Base-by-base conservation (phyloP, 2,797 vertebrate genomes). In the Streptopelia turtur region DNA sequence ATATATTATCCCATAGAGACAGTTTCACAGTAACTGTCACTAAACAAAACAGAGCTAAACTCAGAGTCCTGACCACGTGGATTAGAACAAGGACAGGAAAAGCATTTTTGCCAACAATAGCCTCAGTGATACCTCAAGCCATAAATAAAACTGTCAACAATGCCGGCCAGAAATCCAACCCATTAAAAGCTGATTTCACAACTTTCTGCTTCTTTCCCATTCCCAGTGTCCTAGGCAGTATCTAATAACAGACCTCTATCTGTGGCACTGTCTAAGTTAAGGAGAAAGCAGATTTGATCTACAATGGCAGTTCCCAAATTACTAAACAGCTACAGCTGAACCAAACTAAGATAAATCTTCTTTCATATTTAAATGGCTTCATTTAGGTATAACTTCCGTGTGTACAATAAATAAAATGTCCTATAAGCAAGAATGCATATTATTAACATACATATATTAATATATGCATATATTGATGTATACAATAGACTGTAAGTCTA, bases 11-110 rank as follows among this genome's bases (percentile, higher is more conserved):
- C 45, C 28, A 6, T 2, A 81, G 57, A 71, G 50, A 52, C 31
- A 63, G 66, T 56, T 88, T 79, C 82, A 86, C 50, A 78, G 76
- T 45, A 88, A 94, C 81, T 87, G 49, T 52, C 71, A 83, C 57
- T 75, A 91, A 92, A 87, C 60, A 86, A 93, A 91, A 89, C 60
- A 55, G 20, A 94, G 11, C 35, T 55, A 80, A 90, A 92, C 49
- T 87, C 87, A 89, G 25, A 28, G 60, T 84, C 27, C 50, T 64
- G 75, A 56, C 27, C 53, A 76, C 17, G 16, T 2, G 21, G 49
- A 91, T 74, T 89, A 76, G 45, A 31, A 47, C 9, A 76, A 37
- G 20, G 35, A 86, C 53, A 86, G 52, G 21, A 45, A 55, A 85
- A n/a, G 59, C 35, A 16, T 17, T 88, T 87, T 41, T 95, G 92